Evolutionary conservation across 2,888 invertebrate genomes (phyloP).

Genomic region (Hipparchia sbordonii): DNA sequence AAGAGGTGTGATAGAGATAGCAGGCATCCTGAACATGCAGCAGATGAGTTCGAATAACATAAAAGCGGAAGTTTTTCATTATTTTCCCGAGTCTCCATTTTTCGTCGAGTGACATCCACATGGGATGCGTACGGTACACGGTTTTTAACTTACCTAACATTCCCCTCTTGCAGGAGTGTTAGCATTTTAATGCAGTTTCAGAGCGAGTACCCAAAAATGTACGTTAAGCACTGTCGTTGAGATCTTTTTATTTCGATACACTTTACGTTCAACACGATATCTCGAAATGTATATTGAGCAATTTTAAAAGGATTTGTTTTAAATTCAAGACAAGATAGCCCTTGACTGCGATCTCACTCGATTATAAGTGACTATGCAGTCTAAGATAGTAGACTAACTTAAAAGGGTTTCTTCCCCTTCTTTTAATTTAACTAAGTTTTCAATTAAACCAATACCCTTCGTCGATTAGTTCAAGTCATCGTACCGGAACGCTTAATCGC

Average conservation of each 20-base stretch:
- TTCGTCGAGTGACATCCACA: constrained; percentile 54
- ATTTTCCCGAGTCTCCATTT: constrained; percentile 59
- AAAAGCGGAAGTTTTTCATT: constrained; percentile 61
- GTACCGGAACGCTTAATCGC: too few species aligned
- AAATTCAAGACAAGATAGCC: too few species aligned
- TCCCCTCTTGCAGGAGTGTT: constrained; percentile 59
- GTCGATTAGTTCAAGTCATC: too few species aligned
- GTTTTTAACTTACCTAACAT: constrained; percentile 73
- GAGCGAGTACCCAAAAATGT: constrained; percentile 36
- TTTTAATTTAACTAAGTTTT: too few species aligned
- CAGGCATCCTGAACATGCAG: constrained; percentile 49
- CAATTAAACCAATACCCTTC: too few species aligned
- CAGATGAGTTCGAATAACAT: constrained; percentile 58
- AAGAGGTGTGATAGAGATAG: constrained; percentile 54
- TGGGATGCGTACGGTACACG: constrained; percentile 67
- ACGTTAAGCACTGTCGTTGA: constrained; percentile 16
- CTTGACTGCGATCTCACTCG: too few species aligned
- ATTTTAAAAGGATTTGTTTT: not conserved
- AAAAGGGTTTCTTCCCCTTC: too few species aligned
- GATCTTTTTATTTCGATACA: constrained; percentile 20
- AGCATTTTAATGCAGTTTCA: constrained; percentile 61
- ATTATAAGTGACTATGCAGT: too few species aligned
- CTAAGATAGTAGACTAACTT: too few species aligned
- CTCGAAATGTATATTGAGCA: not conserved
- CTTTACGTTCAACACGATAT: constrained; percentile 3